These are phyloP conservation scores for Sturmia bella DNA, from an alignment of 2,888 invertebrate genomes.

Conservation along the genomic window DNA sequence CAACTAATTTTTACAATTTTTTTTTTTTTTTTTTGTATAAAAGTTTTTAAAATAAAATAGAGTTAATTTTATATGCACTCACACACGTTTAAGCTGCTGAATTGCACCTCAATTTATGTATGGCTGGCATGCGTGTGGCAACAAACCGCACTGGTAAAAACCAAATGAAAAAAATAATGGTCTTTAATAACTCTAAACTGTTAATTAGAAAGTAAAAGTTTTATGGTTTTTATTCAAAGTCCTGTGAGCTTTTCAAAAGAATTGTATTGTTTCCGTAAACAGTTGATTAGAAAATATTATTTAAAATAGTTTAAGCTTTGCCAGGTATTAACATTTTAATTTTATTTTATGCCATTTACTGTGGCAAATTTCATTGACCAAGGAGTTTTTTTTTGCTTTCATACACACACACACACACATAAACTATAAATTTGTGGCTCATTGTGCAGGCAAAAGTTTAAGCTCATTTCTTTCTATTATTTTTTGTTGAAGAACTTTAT, in stretches of 20 bases:
- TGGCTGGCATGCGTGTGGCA: slow-evolving; percentile 14
- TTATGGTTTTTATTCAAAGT: neutral
- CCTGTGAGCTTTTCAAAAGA: neutral
- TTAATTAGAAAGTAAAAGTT: slow-evolving; percentile 53
- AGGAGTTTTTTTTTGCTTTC: slow-evolving; percentile 1
- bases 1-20: slow-evolving; percentile 10
- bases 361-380: slow-evolving; percentile 39
- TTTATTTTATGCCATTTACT: slow-evolving; percentile 1
- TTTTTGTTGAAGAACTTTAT: slow-evolving; percentile 8
- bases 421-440: slow-evolving; percentile 26
- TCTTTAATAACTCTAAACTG: slow-evolving; percentile 43
- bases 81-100: slow-evolving; percentile 32
- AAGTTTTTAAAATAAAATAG: slow-evolving; percentile 3
- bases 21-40: slow-evolving; percentile 8
- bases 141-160: slow-evolving; percentile 1
- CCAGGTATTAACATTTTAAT: slow-evolving; percentile 2
- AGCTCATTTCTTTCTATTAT: neutral
- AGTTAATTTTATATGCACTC: slow-evolving; percentile 32
- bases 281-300: slow-evolving; percentile 18
- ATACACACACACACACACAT: neutral
- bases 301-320: slow-evolving; percentile 25
- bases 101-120: slow-evolving; percentile 51
- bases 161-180: slow-evolving; percentile 17
- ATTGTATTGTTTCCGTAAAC: slow-evolving; percentile 2
- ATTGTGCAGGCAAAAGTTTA: slow-evolving; percentile 32